These are phyloP conservation scores for Pachyuromys duprasi DNA, from an alignment of 2,797 vertebrate species.

Conservation along the genomic window DNA sequence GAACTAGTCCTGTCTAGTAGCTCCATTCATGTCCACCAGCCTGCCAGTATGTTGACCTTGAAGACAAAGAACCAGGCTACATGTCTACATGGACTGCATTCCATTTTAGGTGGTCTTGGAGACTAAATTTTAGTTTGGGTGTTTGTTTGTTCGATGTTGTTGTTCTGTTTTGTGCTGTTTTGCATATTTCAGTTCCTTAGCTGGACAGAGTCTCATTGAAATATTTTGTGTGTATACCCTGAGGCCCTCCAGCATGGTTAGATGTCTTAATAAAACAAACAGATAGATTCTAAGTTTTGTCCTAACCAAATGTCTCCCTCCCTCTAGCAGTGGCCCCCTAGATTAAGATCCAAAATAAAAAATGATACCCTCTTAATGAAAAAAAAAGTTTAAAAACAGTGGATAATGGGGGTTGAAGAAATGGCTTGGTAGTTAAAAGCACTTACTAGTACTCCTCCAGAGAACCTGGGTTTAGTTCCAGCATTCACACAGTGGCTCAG, in stretches of 20 bases:
- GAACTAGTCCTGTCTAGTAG: conserved; percentile 49
- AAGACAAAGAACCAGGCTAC: conserved; percentile 55
- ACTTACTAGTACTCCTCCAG: not conserved
- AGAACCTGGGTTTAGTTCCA: not conserved
- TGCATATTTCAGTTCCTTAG: conserved; percentile 65
- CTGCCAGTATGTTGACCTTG: conserved; percentile 71
- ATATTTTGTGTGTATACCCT: conserved; percentile 62
- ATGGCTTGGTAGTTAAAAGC: no score
- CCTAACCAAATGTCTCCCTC: conserved; percentile 37
- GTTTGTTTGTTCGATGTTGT: not conserved
- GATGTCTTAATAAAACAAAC: conserved; percentile 77
- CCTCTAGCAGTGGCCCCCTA: conserved; percentile 16
- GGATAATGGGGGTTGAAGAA: no score
- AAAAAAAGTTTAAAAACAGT: not conserved
- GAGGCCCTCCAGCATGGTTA: conserved; percentile 58
- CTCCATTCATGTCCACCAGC: not conserved
- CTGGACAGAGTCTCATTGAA: conserved; percentile 73
- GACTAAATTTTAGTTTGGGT: not conserved
- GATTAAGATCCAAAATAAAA: conserved; percentile 48
- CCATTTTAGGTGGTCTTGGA: not conserved
- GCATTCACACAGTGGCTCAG: not conserved
- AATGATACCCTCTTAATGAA: not conserved
- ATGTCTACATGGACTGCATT: conserved; percentile 35
- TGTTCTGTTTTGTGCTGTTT: not conserved
- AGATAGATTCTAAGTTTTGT: conserved; percentile 70